Evolutionary conservation across 2,113 vertebrate genomes (phyloP).

Genomic region (Sisor rabdophorus): DNA sequence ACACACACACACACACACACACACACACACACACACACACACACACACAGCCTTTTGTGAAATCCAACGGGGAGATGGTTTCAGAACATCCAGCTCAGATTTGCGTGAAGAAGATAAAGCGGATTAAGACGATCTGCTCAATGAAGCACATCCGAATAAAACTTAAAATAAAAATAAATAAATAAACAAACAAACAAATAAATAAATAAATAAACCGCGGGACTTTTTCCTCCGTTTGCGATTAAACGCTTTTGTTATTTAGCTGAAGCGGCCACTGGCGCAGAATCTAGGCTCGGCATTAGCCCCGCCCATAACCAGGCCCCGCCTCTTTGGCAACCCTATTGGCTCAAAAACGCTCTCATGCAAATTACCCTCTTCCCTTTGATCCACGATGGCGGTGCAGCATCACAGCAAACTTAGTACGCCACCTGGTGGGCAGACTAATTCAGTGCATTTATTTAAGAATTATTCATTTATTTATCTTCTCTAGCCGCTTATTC

Average conservation of each 20-base stretch:
- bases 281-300: conserved; percentile 59
- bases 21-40: conserved; percentile 20
- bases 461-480: too few species aligned
- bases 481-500: too few species aligned
- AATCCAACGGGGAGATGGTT: conserved; percentile 59
- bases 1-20: neutral
- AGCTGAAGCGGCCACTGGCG: conserved; percentile 62
- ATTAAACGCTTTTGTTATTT: conserved; percentile 66
- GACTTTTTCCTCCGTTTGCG: conserved; percentile 42
- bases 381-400: conserved; percentile 50
- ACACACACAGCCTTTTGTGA: conserved; percentile 62
- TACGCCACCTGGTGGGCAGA: conserved; percentile 32
- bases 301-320: conserved; percentile 67
- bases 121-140: neutral
- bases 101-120: conserved; percentile 27
- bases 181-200: conserved; percentile 22
- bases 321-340: conserved; percentile 59
- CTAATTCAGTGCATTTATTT: neutral
- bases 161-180: conserved; percentile 29
- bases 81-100: conserved; percentile 57
- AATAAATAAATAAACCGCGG: conserved; percentile 18
- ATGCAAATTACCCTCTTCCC: conserved; percentile 69
- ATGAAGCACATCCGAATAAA: neutral
- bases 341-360: conserved; percentile 66
- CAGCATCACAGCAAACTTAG: neutral